These are phyloP conservation scores for Ataeniobius toweri DNA, from an alignment of 2,797 vertebrate genomes.

Conservation along the genomic window DNA sequence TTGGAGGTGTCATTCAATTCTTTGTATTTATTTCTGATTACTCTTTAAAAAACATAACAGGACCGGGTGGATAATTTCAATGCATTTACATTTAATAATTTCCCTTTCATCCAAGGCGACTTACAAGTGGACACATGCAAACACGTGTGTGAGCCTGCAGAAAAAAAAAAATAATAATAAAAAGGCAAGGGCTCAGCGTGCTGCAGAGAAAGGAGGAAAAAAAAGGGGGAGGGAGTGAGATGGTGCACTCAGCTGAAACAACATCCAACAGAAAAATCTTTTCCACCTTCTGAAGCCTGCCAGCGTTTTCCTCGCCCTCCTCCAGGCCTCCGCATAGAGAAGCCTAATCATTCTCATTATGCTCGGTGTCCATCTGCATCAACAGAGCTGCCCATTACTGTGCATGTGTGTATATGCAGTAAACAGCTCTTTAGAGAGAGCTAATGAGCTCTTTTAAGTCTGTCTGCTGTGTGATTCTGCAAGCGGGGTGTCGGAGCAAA, in stretches of 20 bases:
- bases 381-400: slow-evolving; percentile 94
- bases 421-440: slow-evolving; percentile 95
- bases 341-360: slow-evolving; percentile 97
- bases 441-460: slow-evolving; percentile 98
- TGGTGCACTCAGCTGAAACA: slow-evolving; percentile 63
- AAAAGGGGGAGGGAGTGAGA: slow-evolving; percentile 30
- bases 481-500: slow-evolving; percentile 90
- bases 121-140: slow-evolving; percentile 39
- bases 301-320: slow-evolving; percentile 27
- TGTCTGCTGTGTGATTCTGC: slow-evolving; percentile 92
- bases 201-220: slow-evolving; percentile 17
- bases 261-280: slow-evolving; percentile 79
- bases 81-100: slow-evolving; percentile 27
- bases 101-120: background rate
- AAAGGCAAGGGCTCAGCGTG: slow-evolving; percentile 20
- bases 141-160: slow-evolving; percentile 1
- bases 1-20: background rate
- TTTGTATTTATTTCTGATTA: slow-evolving; percentile 14
- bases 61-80: slow-evolving; percentile 35
- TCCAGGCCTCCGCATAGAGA: slow-evolving; percentile 60
- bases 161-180: background rate
- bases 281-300: slow-evolving; percentile 69
- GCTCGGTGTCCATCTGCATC: slow-evolving; percentile 94
- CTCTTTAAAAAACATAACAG: slow-evolving; percentile 12
- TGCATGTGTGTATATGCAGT: slow-evolving; percentile 87